Conservation (phyloP, 2,797 vertebrate species). For the Oreochromis grahami region DNA sequence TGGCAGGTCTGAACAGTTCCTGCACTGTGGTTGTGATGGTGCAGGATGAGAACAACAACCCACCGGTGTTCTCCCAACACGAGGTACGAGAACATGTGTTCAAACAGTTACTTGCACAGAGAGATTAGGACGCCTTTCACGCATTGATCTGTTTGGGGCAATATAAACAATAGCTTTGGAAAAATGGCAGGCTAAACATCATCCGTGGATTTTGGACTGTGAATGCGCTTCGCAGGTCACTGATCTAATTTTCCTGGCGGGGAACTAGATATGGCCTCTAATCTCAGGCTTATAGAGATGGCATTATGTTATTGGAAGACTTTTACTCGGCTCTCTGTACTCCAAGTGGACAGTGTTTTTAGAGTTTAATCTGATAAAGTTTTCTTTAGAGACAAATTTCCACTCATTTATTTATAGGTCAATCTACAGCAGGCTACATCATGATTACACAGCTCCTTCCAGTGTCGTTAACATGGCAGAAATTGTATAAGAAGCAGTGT, state of each 20-base stretch:
- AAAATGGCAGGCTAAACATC: constrained; percentile 10
- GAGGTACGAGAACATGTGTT: constrained; percentile 65
- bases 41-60: constrained; percentile 80
- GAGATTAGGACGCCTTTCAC: background rate
- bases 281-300: constrained; percentile 57
- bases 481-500: background rate
- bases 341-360: constrained; percentile 52
- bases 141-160: background rate
- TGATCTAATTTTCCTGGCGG: constrained; percentile 66
- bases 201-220: constrained; percentile 15
- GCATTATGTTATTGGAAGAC: constrained; percentile 45
- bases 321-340: constrained; percentile 55
- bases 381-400: constrained; percentile 28
- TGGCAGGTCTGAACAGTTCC: constrained; percentile 79
- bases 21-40: constrained; percentile 74
- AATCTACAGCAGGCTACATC: background rate
- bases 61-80: constrained; percentile 77
- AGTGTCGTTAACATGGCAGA: background rate
- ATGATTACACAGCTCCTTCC: background rate
- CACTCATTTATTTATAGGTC: constrained; percentile 37
- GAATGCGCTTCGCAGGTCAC: constrained; percentile 38
- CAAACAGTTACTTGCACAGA: background rate
- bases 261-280: constrained; percentile 56
- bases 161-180: background rate
- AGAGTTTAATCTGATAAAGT: constrained; percentile 45